A percentile compares a stretch with the other conserved stretches of the same genome.
Conservation (phyloP, 2,888 invertebrate genomes). For the Laspeyria flexula region DNA sequence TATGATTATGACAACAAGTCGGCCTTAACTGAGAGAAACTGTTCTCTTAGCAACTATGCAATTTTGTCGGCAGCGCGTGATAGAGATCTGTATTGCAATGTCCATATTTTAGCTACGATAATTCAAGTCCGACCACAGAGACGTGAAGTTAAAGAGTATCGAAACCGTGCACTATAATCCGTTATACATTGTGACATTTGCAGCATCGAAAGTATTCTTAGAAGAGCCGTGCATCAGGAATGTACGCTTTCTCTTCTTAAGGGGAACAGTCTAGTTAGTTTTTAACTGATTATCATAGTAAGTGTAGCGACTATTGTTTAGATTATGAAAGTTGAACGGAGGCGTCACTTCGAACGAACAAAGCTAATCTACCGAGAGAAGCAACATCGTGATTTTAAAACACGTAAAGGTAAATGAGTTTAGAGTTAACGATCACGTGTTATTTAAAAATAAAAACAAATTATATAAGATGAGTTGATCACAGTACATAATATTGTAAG, state of each 20-base stretch:
- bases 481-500: no score
- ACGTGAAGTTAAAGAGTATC: conserved; percentile 70
- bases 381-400: conserved; percentile 22
- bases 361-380: conserved; percentile 14
- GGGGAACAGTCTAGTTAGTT: conserved; percentile 73
- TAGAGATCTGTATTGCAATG: conserved; percentile 36
- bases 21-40: conserved; percentile 16
- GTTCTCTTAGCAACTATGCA: conserved; percentile 5
- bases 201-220: conserved; percentile 76
- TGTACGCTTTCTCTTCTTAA: conserved; percentile 77
- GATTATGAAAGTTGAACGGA: conserved; percentile 67
- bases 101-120: conserved; percentile 30
- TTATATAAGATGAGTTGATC: conserved; percentile 19
- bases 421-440: conserved; percentile 6
- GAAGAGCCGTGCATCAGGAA: conserved; percentile 70
- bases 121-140: conserved; percentile 41
- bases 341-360: conserved; percentile 37
- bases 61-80: conserved; percentile 26
- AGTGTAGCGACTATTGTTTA: conserved; percentile 73
- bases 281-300: conserved; percentile 81
- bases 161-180: conserved; percentile 64
- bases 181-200: conserved; percentile 81
- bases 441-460: conserved; percentile 12
- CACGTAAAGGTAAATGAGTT: conserved; percentile 20
- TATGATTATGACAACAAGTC: conserved; percentile 16